phyloP scores from a whole-genome alignment of 2,888 invertebrate species.

The Drosophila stalkeri region DNA sequence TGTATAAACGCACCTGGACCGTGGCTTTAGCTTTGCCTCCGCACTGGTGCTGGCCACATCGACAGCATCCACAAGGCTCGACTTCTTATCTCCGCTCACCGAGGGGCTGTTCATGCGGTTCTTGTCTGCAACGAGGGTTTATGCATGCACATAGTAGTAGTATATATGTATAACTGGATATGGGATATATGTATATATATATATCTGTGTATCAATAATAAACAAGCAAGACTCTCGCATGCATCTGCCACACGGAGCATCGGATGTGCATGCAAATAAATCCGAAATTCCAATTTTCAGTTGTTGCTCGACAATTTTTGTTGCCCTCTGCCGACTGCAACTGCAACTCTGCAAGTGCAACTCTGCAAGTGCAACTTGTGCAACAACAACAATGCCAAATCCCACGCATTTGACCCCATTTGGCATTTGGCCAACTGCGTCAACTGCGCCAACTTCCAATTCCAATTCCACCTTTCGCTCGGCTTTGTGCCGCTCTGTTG shows the following conservation, averaged over 20 bases:
- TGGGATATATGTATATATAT: neutral
- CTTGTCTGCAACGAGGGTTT: constrained; percentile 75
- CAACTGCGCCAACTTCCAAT: too few relatives aligned
- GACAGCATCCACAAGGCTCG: constrained; percentile 78
- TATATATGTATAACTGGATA: neutral
- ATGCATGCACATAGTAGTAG: neutral
- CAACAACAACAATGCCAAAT: constrained; percentile 8
- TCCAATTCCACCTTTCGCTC: neutral
- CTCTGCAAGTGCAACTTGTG: neutral
- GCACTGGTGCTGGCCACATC: constrained; percentile 81
- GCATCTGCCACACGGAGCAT: neutral
- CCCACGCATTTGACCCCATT: constrained; percentile 3
- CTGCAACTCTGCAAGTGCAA: neutral
- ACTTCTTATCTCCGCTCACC: constrained; percentile 82
- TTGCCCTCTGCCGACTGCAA: neutral
- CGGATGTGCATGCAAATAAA: constrained; percentile 32
- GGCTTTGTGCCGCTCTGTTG: constrained; percentile 1
- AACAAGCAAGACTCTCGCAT: constrained; percentile 16
- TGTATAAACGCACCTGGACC: constrained; percentile 85
- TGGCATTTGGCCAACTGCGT: neutral
- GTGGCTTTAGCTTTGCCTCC: constrained; percentile 87
- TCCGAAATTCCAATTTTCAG: constrained; percentile 60
- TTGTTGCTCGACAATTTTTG: constrained; percentile 14
- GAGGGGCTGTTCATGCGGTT: constrained; percentile 85
- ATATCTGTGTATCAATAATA: constrained; percentile 5